phyloP scores from a whole-genome alignment of 2,113 vertebrate genomes.

The Ceyx margarethae region DNA sequence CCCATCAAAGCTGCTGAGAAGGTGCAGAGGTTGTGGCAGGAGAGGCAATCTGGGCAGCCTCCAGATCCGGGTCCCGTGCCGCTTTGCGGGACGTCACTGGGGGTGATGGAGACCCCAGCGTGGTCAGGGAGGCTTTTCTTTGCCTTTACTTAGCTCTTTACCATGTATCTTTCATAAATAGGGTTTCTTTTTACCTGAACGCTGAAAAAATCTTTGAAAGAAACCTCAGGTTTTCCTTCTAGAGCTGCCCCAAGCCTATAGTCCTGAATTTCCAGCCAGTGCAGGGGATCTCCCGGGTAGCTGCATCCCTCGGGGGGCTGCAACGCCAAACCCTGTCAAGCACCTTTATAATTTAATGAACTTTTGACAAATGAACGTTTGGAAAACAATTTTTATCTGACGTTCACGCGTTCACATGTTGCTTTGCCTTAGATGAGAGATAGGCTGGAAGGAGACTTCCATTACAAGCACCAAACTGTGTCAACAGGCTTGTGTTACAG shows the following conservation, averaged over 20 bases:
- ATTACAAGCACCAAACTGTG: not conserved
- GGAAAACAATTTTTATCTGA: not conserved
- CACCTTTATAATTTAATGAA: not conserved
- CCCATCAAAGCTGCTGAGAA: slow-evolving; percentile 71
- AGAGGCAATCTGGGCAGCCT: not conserved
- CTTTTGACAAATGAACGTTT: not conserved
- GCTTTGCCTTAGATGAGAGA: not conserved
- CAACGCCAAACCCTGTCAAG: not conserved
- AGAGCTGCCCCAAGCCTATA: not conserved
- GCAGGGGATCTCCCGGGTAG: not conserved
- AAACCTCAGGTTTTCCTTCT: not conserved
- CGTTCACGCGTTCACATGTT: not conserved
- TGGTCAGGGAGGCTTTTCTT: not conserved
- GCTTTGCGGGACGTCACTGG: not conserved
- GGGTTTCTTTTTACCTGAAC: accelerated
- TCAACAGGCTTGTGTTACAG: not conserved
- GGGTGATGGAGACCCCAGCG: not conserved
- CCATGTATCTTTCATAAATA: accelerated
- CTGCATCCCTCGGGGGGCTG: not conserved
- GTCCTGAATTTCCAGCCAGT: not conserved
- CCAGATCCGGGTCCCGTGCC: not conserved
- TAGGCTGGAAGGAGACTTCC: not conserved
- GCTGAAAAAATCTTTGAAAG: not conserved
- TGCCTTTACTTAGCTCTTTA: not conserved
- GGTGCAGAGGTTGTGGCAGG: slow-evolving; percentile 37